A percentile compares a stretch with the other conserved stretches of the same genome.
Evolutionary conservation across 2,113 vertebrate genomes (phyloP).

Genomic region (Labeo catla): DNA sequence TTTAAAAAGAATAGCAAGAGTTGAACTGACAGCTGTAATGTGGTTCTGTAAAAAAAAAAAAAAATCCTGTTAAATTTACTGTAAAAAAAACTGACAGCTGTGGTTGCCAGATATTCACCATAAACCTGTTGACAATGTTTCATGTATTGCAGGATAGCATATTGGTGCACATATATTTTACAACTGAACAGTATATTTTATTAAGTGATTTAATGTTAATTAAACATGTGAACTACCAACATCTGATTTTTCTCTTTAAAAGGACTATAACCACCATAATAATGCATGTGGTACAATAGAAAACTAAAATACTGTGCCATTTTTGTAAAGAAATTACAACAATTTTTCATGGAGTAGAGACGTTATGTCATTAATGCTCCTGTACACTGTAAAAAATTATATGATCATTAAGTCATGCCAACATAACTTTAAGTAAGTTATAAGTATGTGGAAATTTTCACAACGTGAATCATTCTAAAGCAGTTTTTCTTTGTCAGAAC

Average conservation of each 20-base stretch:
- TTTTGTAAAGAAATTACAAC: too few species aligned
- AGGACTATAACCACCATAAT: too few species aligned
- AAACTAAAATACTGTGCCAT: too few species aligned
- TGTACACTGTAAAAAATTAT: too few species aligned
- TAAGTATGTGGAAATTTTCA: too few species aligned
- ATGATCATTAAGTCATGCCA: too few species aligned
- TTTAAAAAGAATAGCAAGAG: not conserved
- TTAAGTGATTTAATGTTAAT: not conserved
- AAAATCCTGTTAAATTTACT: not conserved
- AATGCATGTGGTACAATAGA: too few species aligned
- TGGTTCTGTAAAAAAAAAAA: not conserved
- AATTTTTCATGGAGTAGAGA: too few species aligned
- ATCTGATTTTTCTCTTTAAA: too few species aligned
- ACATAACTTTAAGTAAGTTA: too few species aligned
- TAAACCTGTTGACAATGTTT: not conserved
- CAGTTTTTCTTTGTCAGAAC: not conserved
- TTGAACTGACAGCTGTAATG: not conserved
- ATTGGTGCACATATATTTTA: not conserved
- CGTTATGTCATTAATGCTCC: too few species aligned
- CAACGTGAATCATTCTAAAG: not conserved
- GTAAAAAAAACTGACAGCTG: not conserved
- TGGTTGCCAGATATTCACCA: not conserved
- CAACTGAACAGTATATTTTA: not conserved
- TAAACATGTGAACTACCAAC: too few species aligned
- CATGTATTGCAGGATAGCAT: not conserved